Base-by-base conservation (phyloP, 2,113 vertebrate species). In the Crocuta crocuta region DNA sequence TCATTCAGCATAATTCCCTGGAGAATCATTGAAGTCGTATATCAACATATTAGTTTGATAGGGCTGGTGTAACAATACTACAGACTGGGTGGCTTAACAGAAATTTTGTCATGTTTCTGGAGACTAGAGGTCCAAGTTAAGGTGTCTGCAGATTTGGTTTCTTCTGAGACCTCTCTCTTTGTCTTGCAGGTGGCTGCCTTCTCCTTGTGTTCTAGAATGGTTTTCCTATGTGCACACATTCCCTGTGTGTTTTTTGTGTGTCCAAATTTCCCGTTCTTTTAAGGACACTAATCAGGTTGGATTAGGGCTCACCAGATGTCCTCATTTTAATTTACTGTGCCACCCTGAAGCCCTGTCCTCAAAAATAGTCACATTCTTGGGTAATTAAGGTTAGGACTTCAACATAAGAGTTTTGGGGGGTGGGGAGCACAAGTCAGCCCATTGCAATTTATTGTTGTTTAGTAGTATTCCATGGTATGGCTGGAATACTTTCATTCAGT, bases 31-130 rank as follows among this genome's bases (percentile, higher is more conserved):
- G 61, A 58, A 68, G 63, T 70, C 70, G 28, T 70, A n/a, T 94
- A 43, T 70, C 61, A 68, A 7, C 58, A 45, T 87, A 68, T 87
- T 70, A 79, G 83, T 80, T 87, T 87, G 48, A 50, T 58, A 58
- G 24, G 48, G 48, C 28, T 94, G 61, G 61, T 35, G n/a, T 87
- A 58, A 87, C 33, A 86, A n/a, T 78, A 55, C 35, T 66, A 58
- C 73, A 55, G 45, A 70, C 61, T 58, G 61, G 31, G 63, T 70
- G 48, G 48, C 21, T 68, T n/a, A 87, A n/a, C 28, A 94, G 81
- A 79, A 87, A 9, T 94, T 94, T 78, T 94, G 73, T 94, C 63
- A 43, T 35, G 26, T 39, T 87, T 79, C 73, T 78, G 33, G 73
- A 87, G 73, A 35, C 73, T 70, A 31, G 28, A 79, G 70, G 15